Evolutionary conservation across 2,113 vertebrate genomes (phyloP).

Genomic region (Bufo gargarizans): DNA sequence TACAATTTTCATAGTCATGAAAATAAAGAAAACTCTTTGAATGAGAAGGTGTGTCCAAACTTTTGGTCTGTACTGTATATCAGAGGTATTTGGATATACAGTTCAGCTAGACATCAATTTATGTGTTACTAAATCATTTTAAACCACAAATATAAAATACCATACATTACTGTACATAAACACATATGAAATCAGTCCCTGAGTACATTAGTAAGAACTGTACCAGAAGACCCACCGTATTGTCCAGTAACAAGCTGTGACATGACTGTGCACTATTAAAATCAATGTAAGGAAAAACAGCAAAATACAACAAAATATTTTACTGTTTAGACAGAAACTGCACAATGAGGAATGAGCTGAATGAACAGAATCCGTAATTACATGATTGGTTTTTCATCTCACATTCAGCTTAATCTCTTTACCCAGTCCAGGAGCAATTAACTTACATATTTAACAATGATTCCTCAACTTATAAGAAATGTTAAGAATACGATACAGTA

Average conservation of each 20-base stretch:
- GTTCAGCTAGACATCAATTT: too few species aligned
- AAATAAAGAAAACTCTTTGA: too few species aligned
- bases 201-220: background rate
- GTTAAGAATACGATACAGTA: background rate
- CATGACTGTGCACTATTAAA: background rate
- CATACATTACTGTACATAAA: background rate
- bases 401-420: background rate
- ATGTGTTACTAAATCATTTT: background rate
- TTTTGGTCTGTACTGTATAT: too few species aligned
- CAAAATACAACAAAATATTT: background rate
- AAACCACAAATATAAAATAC: background rate
- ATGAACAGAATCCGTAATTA: background rate
- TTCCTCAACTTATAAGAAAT: background rate
- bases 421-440: background rate
- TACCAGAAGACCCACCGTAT: background rate
- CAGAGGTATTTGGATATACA: too few species aligned
- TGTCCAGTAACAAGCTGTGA: too few species aligned
- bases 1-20: too few species aligned
- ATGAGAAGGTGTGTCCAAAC: too few species aligned
- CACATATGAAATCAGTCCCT: background rate
- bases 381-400: background rate
- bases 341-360: background rate
- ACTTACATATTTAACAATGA: background rate
- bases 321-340: background rate
- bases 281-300: background rate